These are phyloP conservation scores for Trissonchulus latispiculum DNA, from an alignment of 2,888 invertebrate genomes.

Conservation along the genomic window DNA sequence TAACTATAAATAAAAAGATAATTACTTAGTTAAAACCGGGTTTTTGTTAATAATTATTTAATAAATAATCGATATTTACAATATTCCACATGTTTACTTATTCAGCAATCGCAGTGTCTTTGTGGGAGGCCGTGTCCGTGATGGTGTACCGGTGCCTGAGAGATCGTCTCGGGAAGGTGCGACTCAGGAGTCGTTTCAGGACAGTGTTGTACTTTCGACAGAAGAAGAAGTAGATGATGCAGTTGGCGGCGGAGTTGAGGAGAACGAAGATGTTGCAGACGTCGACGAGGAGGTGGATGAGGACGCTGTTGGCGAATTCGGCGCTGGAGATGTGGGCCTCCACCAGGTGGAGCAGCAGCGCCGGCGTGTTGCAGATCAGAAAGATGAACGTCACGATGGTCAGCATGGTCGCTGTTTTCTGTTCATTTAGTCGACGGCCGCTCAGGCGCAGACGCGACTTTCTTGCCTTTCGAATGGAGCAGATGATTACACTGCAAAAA, in stretches of 20 bases:
- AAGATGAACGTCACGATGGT: background rate
- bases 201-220: no score
- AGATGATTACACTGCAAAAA: no score
- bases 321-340: background rate
- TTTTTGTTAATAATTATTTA: no score
- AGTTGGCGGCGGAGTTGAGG: background rate
- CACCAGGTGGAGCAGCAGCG: slow-evolving; percentile 1
- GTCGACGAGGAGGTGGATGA: background rate
- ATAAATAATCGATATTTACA: no score
- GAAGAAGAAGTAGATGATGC: background rate
- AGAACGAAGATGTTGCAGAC: slow-evolving; percentile 1
- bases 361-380: slow-evolving; percentile 11
- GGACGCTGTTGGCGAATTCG: background rate
- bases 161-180: no score
- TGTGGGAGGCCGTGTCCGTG: no score
- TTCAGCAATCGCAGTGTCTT: no score
- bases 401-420: slow-evolving; percentile 1
- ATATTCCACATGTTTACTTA: no score
- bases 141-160: no score
- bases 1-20: no score
- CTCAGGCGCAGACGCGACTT: background rate
- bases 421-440: background rate
- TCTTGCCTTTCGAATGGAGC: background rate
- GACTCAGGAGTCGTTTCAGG: no score
- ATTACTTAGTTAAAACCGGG: no score